These are phyloP conservation scores for Oncorhynchus nerka DNA, from an alignment of 2,113 vertebrate species.

Conservation along the genomic window DNA sequence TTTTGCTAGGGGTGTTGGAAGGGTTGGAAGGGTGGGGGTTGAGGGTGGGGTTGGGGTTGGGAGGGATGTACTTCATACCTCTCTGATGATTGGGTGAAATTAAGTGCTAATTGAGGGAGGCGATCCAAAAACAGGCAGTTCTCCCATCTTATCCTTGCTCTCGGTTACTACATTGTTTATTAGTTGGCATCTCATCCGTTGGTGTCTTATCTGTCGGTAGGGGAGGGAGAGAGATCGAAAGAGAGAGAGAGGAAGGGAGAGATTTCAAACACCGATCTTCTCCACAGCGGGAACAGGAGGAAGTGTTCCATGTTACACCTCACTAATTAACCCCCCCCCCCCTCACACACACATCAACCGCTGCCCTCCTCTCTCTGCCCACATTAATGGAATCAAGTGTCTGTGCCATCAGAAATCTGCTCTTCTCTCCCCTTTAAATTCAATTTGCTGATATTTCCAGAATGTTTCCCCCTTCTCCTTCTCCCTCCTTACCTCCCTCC, in stretches of 20 bases:
- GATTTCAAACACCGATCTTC: conserved; percentile 33
- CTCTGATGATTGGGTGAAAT: conserved; percentile 27
- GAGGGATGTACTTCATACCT: conserved; percentile 14
- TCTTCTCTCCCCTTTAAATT: conserved; percentile 57
- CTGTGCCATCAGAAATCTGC: conserved; percentile 49
- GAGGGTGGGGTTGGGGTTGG: conserved; percentile 20
- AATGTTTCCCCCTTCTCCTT: conserved; percentile 15
- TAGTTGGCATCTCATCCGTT: conserved; percentile 28
- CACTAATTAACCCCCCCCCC: conserved; percentile 44
- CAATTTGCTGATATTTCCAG: conserved; percentile 63
- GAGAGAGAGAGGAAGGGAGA: background rate
- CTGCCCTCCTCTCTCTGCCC: conserved; percentile 29
- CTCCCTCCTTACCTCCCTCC: too few relatives aligned
- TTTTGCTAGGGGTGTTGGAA: conserved; percentile 22
- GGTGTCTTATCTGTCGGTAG: conserved; percentile 8
- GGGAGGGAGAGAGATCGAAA: background rate
- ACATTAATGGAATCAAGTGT: conserved; percentile 48
- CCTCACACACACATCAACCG: background rate
- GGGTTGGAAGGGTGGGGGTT: background rate
- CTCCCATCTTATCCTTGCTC: conserved; percentile 9
- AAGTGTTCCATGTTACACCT: conserved; percentile 34
- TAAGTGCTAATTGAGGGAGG: conserved; percentile 31
- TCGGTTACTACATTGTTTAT: conserved; percentile 41
- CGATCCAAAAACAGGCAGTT: conserved; percentile 6
- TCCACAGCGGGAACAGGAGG: conserved; percentile 11